Evolutionary conservation across 2,888 invertebrate genomes (phyloP), one percentile per base, ranked within the genome.

Genomic region (Apeira syringaria): DNA sequence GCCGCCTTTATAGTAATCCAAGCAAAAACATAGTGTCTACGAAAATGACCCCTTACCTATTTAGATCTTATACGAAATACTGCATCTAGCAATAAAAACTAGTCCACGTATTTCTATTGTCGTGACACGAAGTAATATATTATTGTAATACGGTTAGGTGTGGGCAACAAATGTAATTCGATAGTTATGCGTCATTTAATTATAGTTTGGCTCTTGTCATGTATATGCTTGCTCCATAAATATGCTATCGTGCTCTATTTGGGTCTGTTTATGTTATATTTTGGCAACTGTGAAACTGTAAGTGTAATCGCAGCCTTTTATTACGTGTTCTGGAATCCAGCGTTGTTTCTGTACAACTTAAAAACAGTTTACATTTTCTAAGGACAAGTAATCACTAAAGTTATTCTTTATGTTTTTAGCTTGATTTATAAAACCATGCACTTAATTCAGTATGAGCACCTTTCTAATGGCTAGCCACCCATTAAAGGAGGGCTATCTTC

Each of bases 401-500:
- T 45, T 24, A 38, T 50, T 53, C 41, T 47, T 47, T 37, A 29
- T 29, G 29, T 11, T 43, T 29, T 18, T 38, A 7, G 24, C 20
- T 34, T 35, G 28, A 29, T n/a, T n/a, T n/a, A n/a, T 39, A 39
- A 39, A 35, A 37, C 25, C 18, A 24, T 36, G 36, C 24, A 35
- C 27, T 40, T 33, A 30, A 41, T 49, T 46, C 36, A 33, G 13
- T 32, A 38, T 38, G 38, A 29, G 43, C 29, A 32, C 59, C 58
- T 67, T 67, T 68, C 67, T 69, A 65, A 70, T 64, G 56, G 60
- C 34, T 44, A 52, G 43, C 47, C 47, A 50, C 35, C 68, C 67
- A 68, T 76, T 65, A 70, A 73, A 74, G 71, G 74, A 68, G 64
- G 64, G 57, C 64, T 67, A 69, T 75, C 74, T 74, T 59, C 62